These are phyloP conservation scores for Jacana jacana DNA, from an alignment of 2,113 vertebrate genomes.

Conservation along the genomic window DNA sequence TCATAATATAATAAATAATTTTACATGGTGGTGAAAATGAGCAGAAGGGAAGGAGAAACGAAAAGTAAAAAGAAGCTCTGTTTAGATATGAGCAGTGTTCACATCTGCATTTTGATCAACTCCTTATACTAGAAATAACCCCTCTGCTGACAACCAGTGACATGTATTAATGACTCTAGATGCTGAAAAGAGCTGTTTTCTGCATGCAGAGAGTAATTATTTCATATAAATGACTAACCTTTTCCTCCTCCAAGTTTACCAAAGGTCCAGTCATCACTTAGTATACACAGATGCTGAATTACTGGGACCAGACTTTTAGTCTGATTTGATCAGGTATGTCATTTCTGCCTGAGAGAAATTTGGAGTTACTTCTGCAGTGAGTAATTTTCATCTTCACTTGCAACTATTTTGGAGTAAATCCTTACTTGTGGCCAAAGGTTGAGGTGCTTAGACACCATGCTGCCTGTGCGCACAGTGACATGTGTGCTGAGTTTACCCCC, in stretches of 20 bases:
- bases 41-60: not conserved
- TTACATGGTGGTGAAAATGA: not conserved
- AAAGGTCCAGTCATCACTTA: not conserved
- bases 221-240: not conserved
- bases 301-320: not conserved
- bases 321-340: not conserved
- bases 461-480: not conserved
- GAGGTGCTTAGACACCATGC: not conserved
- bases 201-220: not conserved
- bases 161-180: not conserved
- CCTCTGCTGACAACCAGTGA: not conserved
- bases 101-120: not conserved
- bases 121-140: not conserved
- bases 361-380: not conserved
- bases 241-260: not conserved
- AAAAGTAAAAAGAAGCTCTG: not conserved
- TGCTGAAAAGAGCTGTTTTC: not conserved
- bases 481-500: not conserved
- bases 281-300: not conserved
- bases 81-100: not conserved
- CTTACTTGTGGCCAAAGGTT: not conserved
- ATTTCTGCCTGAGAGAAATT: not conserved
- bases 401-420: not conserved
- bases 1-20: not conserved
- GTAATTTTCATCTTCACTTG: not conserved